Base-by-base conservation (phyloP, 2,113 vertebrate species). In the Haemorhous mexicanus region DNA sequence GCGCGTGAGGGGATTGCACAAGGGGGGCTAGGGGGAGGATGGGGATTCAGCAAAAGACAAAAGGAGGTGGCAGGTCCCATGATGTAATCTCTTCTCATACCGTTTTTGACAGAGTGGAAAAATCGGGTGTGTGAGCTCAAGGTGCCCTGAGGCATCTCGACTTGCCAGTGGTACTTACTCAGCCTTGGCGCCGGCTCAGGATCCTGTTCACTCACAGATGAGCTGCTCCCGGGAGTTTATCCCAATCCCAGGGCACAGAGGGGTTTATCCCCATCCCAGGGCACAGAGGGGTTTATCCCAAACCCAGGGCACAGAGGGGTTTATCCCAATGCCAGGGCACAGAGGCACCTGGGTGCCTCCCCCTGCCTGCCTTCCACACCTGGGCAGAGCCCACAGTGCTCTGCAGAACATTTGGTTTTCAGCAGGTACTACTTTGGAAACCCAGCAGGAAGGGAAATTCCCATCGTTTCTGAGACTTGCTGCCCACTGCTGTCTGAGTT, bases 71-170 rank as follows among this genome's bases (percentile, higher is more conserved):
- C 66, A 77, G 74, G 39, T 70, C 80, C 39, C 32, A 5, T 56
- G 88, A 87, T 90, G 70, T 80, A 74, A 95, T 93, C 86, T 33
- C 58, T 43, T 22, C 76, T 70, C 50, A 2, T 52, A 92, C 56
- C 26, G 7, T 49, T 91, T 82, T 35, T 96, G 95, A 96, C 89
- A 76, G 28, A 63, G 86, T 55, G 84, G 90, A 96, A 90, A 83
- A 85, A 89, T 66, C 33, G 16, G 35, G 74, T 84, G 30, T 70
- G 30, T 28, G 84, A 95, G 87, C 85, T 92, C 78, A 95, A 91
- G 92, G 88, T 96, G 90, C 93, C 89, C 90, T 33, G 41, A 62
- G 88, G 96, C 85, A 9, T 92, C 62, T 58, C 37, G 56, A 62
- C 62, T 94, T 70, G 83, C 87, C 80, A 76, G 74, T 58, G 74